These are phyloP conservation scores for Tupaia tana DNA, from an alignment of 2,113 vertebrate species.

Conservation along the genomic window DNA sequence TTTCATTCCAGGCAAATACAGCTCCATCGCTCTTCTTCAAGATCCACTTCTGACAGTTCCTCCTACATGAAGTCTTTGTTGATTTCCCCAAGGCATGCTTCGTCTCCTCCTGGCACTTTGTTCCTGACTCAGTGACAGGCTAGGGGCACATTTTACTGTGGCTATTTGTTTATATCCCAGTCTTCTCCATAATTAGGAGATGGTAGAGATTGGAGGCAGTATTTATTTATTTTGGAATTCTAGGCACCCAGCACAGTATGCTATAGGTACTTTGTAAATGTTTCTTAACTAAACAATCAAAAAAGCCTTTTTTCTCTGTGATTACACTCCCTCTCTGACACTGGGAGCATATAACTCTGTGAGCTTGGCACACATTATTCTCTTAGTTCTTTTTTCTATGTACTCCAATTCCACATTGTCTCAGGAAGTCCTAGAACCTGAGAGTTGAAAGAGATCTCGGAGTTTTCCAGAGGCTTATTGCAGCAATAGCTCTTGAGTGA, in stretches of 20 bases:
- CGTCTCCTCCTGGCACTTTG: neutral
- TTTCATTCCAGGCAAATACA: neutral
- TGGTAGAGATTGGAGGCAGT: neutral
- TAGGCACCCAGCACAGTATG: neutral
- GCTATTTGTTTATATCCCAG: neutral
- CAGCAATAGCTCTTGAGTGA: neutral
- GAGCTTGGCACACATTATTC: neutral
- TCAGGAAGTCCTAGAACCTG: neutral
- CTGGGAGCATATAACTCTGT: neutral
- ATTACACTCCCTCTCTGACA: accelerated
- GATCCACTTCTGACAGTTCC: neutral
- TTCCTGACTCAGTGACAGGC: neutral
- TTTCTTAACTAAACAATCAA: neutral
- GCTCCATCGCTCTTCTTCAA: neutral
- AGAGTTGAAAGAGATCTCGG: neutral
- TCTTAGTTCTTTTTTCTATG: neutral
- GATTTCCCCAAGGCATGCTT: neutral
- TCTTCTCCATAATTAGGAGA: neutral
- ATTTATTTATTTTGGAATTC: neutral
- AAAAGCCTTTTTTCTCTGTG: neutral
- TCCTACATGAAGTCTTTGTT: neutral
- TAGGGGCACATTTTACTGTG: accelerated
- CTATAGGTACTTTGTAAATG: neutral
- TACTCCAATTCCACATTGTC: neutral
- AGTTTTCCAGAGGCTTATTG: neutral